Conservation (phyloP, 2,113 vertebrate species). For the Poicephalus meyeri region DNA sequence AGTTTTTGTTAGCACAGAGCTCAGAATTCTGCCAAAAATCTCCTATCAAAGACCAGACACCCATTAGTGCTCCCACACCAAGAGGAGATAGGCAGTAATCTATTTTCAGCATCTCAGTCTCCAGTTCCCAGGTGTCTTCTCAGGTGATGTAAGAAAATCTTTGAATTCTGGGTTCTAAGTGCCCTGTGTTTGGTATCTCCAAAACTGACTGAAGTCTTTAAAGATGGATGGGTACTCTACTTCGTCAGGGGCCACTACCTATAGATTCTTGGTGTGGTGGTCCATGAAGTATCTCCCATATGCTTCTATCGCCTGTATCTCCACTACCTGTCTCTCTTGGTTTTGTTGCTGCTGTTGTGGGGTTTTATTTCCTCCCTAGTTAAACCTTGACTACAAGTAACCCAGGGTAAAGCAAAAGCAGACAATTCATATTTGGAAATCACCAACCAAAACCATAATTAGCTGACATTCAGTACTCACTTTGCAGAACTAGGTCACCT, state of each 20-base stretch:
- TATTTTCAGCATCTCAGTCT: background rate
- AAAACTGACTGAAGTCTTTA: background rate
- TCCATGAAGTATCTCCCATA: background rate
- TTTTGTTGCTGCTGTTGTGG: background rate
- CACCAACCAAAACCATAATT: background rate
- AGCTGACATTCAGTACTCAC: background rate
- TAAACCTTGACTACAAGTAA: background rate
- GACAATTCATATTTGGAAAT: background rate
- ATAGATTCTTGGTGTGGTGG: background rate
- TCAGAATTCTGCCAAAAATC: background rate
- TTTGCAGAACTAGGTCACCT: background rate
- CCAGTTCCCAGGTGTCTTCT: background rate
- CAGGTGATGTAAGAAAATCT: background rate
- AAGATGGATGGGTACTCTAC: accelerated
- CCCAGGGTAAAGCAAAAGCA: background rate
- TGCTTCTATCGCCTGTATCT: background rate
- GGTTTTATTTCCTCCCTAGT: background rate
- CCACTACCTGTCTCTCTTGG: accelerated
- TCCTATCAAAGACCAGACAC: background rate
- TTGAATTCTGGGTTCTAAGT: background rate
- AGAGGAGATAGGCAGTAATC: background rate
- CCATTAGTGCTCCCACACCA: background rate
- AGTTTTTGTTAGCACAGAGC: background rate
- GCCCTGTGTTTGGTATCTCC: accelerated
- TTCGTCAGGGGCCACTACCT: background rate